Evolutionary conservation across 2,113 vertebrate genomes (phyloP).

Genomic region (Australoheros scitulus): DNA sequence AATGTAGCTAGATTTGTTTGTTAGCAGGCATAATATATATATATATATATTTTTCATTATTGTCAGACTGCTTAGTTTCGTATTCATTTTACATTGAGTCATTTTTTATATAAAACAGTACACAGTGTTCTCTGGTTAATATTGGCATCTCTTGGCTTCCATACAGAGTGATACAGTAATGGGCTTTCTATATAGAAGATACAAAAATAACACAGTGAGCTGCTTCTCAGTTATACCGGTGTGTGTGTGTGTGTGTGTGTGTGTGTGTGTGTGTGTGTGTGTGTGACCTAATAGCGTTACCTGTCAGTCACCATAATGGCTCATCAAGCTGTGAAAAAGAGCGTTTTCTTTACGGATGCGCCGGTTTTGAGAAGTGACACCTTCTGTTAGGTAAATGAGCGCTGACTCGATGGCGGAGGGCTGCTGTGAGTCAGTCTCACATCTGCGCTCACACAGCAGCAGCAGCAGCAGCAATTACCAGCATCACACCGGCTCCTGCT

Average conservation of each 20-base stretch:
- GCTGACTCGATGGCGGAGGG: background rate
- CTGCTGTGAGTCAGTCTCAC: slow-evolving; percentile 1
- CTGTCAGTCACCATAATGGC: slow-evolving; percentile 25
- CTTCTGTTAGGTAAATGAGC: slow-evolving; percentile 10
- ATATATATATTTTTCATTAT: accelerated
- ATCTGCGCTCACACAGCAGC: background rate
- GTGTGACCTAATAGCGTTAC: background rate
- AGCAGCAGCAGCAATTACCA: background rate
- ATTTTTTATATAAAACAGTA: background rate
- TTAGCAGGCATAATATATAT: background rate
- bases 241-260: background rate
- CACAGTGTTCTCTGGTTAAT: background rate
- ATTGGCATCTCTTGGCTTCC: background rate
- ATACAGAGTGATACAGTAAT: background rate
- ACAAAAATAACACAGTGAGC: background rate
- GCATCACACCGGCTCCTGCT: background rate
- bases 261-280: background rate
- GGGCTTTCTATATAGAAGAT: background rate
- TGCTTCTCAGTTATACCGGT: background rate
- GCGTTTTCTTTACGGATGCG: slow-evolving; percentile 6
- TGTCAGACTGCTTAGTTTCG: background rate
- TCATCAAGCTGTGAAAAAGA: slow-evolving; percentile 19
- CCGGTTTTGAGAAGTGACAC: slow-evolving; percentile 2
- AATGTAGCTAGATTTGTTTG: no score
- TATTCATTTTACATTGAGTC: background rate